A percentile compares a stretch with the other conserved stretches of the same genome.
Conservation (phyloP, 2,888 invertebrate genomes). For the Noctua janthina region DNA sequence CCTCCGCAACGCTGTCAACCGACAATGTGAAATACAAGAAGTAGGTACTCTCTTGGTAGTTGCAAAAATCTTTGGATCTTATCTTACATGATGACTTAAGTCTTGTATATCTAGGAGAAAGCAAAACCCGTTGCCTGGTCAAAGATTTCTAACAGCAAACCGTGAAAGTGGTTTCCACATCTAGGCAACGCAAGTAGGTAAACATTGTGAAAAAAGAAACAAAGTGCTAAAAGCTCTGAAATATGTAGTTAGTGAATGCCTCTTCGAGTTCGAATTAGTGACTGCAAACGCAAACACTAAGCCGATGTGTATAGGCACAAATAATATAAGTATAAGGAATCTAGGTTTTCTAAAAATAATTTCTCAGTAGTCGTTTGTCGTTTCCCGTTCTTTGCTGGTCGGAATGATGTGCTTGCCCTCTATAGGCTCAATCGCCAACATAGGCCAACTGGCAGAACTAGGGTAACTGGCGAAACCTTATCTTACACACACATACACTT, state of each 20-base stretch:
- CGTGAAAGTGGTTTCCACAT: constrained; percentile 14
- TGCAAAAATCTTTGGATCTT: background rate
- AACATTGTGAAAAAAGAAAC: background rate
- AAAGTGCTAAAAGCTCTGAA: background rate
- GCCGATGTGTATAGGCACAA: background rate
- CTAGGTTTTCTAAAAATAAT: background rate
- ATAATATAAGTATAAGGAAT: background rate
- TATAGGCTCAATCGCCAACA: background rate
- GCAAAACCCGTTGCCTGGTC: constrained; percentile 5
- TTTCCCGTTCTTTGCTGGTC: background rate
- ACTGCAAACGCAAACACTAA: background rate
- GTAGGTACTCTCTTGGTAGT: background rate
- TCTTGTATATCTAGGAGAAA: constrained; percentile 12
- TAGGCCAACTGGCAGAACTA: background rate
- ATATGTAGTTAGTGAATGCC: background rate
- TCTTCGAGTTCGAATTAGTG: background rate
- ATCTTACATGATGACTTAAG: background rate
- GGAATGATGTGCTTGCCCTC: background rate
- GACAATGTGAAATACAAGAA: background rate
- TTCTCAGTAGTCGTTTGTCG: background rate
- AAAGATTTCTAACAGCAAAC: constrained; percentile 24
- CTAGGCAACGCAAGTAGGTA: background rate
- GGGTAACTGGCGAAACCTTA: too few species aligned
- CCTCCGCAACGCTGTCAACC: too few species aligned
- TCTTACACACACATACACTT: too few species aligned